Evolutionary conservation across 1,140 invertebrate species (phyloP).

Genomic region (Drosophila ficusphila): DNA sequence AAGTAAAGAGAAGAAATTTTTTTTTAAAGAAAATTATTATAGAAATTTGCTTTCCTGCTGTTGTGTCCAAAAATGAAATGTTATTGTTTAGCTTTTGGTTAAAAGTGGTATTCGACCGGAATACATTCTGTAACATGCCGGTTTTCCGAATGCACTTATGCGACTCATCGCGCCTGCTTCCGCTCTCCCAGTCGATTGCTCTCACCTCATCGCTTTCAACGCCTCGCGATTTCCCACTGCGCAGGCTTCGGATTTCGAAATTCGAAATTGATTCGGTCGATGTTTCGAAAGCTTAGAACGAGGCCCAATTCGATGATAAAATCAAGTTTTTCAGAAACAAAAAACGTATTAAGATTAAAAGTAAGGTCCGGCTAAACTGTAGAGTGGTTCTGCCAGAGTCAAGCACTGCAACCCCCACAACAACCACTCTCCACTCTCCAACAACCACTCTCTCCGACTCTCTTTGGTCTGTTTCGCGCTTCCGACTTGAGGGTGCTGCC

Average conservation of each 20-base stretch:
- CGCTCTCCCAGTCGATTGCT: neutral
- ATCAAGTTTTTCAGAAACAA: too few relatives aligned
- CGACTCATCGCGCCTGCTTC: neutral
- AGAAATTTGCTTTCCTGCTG: too few relatives aligned
- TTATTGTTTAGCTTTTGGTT: neutral
- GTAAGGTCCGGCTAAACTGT: too few relatives aligned
- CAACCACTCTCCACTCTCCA: neutral
- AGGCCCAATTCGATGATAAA: neutral
- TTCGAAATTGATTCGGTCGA: slow-evolving; percentile 7
- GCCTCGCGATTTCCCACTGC: slow-evolving; percentile 10
- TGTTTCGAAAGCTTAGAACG: neutral
- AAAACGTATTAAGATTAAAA: neutral
- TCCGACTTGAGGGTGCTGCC: slow-evolving; percentile 31
- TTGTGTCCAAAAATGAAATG: too few relatives aligned
- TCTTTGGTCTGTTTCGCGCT: neutral
- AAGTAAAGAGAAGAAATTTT: too few relatives aligned
- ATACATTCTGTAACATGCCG: slow-evolving; percentile 50
- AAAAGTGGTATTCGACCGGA: neutral
- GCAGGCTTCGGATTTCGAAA: slow-evolving; percentile 27
- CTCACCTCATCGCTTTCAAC: neutral
- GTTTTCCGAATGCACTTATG: slow-evolving; percentile 43
- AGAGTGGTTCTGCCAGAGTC: too few relatives aligned
- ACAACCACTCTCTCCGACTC: slow-evolving; percentile 3
- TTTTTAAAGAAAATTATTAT: too few relatives aligned
- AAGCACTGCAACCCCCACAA: neutral